phyloP scores from a whole-genome alignment of 2,888 invertebrate genomes.

The Cremastobaeus sp. region DNA sequence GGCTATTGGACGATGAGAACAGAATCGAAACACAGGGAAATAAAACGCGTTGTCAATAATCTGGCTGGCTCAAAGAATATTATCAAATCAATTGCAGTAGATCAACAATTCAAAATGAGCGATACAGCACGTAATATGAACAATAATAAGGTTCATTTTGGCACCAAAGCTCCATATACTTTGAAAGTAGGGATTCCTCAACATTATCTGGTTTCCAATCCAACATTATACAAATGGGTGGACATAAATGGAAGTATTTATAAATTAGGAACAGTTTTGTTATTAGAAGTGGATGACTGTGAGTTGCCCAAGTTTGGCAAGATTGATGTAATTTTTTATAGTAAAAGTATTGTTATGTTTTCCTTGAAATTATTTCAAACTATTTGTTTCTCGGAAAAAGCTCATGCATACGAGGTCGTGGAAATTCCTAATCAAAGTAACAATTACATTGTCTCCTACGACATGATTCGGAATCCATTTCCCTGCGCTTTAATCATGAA shows the following conservation, averaged over 20 bases:
- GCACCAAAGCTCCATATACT: neutral
- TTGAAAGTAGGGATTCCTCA: neutral
- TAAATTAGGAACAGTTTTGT: conserved; percentile 15
- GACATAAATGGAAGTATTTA: conserved; percentile 5
- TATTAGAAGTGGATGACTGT: conserved; percentile 5
- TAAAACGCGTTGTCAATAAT: conserved; percentile 13
- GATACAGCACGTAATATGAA: conserved; percentile 3
- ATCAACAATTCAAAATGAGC: conserved; percentile 6
- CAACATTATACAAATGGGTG: conserved; percentile 5
- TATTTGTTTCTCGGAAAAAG: conserved; percentile 3
- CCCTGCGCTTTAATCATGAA: conserved; percentile 10
- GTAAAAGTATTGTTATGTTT: conserved; percentile 7
- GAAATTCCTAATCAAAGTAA: neutral
- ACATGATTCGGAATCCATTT: conserved; percentile 3
- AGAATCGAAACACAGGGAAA: conserved; percentile 14
- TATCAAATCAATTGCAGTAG: conserved; percentile 12
- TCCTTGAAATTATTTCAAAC: conserved; percentile 4
- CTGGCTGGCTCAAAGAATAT: conserved; percentile 9
- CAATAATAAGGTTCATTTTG: neutral
- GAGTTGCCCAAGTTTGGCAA: conserved; percentile 25
- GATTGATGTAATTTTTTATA: conserved; percentile 23
- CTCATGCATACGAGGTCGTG: conserved; percentile 7
- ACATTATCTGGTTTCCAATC: conserved; percentile 4
- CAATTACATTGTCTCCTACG: conserved; percentile 12
- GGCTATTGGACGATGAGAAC: conserved; percentile 26